Evolutionary conservation across 2,797 vertebrate species (phyloP).

Genomic region (Oceanodroma leucorhoa): DNA sequence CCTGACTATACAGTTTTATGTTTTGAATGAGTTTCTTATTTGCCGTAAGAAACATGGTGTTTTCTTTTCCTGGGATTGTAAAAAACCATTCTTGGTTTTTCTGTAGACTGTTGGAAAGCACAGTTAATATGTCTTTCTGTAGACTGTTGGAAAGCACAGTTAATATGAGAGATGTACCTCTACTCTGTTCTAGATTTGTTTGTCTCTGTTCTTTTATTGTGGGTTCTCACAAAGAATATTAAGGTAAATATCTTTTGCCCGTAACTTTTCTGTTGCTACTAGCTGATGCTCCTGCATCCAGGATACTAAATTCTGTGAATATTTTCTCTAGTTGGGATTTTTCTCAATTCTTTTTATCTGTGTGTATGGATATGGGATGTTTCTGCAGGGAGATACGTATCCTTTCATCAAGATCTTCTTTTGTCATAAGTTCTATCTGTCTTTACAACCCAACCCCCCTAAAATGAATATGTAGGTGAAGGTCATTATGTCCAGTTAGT

Average conservation of each 20-base stretch:
- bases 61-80: not conserved
- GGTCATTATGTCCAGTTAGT: not conserved
- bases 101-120: not conserved
- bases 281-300: not conserved
- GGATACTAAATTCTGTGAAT: not conserved
- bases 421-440: not conserved
- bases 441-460: accelerated
- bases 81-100: not conserved
- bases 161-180: not conserved
- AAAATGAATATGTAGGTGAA: not conserved
- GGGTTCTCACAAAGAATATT: not conserved
- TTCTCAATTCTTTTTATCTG: not conserved
- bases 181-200: not conserved
- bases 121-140: not conserved
- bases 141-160: not conserved
- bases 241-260: not conserved
- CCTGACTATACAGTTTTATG: not conserved
- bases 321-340: not conserved
- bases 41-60: not conserved
- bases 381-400: not conserved
- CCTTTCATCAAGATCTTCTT: not conserved
- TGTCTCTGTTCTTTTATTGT: not conserved
- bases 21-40: not conserved
- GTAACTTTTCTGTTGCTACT: not conserved
- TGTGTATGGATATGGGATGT: not conserved